These are phyloP conservation scores for Phalera bucephala DNA, from an alignment of 2,888 invertebrate species.

Conservation along the genomic window DNA sequence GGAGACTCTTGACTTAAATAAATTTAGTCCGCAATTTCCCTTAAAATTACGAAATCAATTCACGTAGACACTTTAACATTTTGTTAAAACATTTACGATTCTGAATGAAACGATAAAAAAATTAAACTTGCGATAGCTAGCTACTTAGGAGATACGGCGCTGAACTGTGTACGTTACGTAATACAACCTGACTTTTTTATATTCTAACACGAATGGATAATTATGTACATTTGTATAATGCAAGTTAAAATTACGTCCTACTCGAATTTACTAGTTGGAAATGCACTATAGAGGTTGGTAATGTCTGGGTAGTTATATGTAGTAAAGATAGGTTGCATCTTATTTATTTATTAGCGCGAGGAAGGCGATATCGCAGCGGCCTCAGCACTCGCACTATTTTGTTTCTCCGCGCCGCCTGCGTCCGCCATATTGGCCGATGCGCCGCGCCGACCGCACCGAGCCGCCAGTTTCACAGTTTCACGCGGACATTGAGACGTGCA, in stretches of 20 bases:
- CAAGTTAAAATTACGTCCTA: too few relatives aligned
- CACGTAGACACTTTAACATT: too few relatives aligned
- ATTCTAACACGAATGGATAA: neutral
- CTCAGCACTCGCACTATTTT: conserved; percentile 60
- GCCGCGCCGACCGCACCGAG: conserved; percentile 45
- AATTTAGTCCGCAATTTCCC: too few relatives aligned
- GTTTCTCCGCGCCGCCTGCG: conserved; percentile 54
- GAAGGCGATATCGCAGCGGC: conserved; percentile 63
- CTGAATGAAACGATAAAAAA: too few relatives aligned
- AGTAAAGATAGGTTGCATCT: conserved; percentile 39
- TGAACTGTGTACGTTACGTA: neutral
- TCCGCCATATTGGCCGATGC: conserved; percentile 67
- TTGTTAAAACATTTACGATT: too few relatives aligned
- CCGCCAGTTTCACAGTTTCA: conserved; percentile 78
- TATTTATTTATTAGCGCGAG: conserved; percentile 73
- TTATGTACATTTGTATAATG: neutral
- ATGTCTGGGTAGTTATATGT: too few relatives aligned
- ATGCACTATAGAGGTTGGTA: too few relatives aligned
- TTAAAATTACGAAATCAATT: too few relatives aligned
- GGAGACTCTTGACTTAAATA: too few relatives aligned
- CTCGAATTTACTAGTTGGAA: too few relatives aligned
- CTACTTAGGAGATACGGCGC: neutral
- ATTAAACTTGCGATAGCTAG: conserved; percentile 2
- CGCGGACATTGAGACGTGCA: conserved; percentile 68
- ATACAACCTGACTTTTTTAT: neutral